phyloP scores from a whole-genome alignment of 2,797 vertebrate species.

The Chrysocyon brachyurus region DNA sequence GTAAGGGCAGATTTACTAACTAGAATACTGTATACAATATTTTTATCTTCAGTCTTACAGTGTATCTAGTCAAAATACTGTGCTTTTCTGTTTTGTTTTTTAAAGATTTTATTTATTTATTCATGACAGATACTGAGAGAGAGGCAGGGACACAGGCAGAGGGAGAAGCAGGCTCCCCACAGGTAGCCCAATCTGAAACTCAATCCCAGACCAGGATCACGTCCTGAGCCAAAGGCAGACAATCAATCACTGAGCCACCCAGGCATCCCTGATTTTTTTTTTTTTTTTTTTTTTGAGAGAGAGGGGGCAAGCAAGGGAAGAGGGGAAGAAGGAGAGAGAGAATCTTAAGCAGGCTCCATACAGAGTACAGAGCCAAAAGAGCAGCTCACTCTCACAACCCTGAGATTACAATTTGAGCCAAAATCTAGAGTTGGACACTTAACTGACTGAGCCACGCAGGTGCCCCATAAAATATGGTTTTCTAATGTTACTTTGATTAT shows the following conservation, averaged over 20 bases:
- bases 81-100: not conserved
- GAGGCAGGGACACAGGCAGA: no score
- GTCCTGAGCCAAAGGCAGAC: no score
- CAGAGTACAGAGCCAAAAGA: not conserved
- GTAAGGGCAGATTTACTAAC: not conserved
- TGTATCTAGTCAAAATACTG: not conserved
- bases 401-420: not conserved
- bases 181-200: no score
- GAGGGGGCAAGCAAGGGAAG: no score
- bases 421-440: not conserved
- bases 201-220: no score
- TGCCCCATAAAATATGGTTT: not conserved
- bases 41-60: constrained; percentile 36
- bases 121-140: not conserved
- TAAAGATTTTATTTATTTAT: no score
- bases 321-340: not conserved
- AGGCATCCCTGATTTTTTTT: no score
- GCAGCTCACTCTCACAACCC: not conserved
- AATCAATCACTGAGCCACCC: no score
- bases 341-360: not conserved
- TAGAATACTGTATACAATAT: not conserved
- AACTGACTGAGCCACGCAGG: not conserved
- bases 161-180: no score
- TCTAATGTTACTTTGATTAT: not conserved
- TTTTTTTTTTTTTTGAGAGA: no score